Conservation (phyloP, 2,113 vertebrate genomes). For the Colaptes auratus region DNA sequence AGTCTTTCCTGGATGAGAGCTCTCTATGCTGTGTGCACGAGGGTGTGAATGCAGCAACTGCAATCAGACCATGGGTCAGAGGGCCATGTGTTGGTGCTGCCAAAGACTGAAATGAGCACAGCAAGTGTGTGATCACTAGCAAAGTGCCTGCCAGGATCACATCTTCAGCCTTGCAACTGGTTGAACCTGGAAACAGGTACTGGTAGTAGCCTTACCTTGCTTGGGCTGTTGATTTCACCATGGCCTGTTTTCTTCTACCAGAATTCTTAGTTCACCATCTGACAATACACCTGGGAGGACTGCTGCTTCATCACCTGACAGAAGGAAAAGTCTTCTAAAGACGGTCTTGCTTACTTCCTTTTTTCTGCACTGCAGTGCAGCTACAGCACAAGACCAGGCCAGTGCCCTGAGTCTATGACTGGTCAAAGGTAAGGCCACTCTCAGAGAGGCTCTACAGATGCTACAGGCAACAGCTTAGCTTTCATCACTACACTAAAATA, state of each 20-base stretch:
- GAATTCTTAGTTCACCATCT: neutral
- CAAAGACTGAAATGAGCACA: neutral
- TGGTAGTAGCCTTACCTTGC: neutral
- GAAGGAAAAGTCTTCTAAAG: neutral
- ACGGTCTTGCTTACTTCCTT: neutral
- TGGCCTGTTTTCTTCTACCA: neutral
- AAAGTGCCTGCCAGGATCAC: neutral
- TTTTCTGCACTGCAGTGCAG: neutral
- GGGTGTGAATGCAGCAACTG: neutral
- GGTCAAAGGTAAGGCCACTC: neutral
- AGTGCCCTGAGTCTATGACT: neutral
- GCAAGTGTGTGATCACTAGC: rapidly evolving
- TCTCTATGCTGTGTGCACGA: neutral
- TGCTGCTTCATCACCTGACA: neutral
- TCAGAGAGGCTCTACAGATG: neutral
- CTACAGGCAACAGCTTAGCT: neutral
- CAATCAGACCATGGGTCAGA: neutral
- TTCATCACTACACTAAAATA: neutral
- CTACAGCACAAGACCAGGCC: neutral
- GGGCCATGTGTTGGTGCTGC: neutral
- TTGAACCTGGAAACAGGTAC: neutral
- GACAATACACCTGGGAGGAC: neutral
- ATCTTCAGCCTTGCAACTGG: neutral
- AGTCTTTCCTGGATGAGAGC: neutral
- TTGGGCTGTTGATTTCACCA: neutral